Evolutionary conservation across 2,113 vertebrate genomes (phyloP).

Genomic region (Carlito syrichta): DNA sequence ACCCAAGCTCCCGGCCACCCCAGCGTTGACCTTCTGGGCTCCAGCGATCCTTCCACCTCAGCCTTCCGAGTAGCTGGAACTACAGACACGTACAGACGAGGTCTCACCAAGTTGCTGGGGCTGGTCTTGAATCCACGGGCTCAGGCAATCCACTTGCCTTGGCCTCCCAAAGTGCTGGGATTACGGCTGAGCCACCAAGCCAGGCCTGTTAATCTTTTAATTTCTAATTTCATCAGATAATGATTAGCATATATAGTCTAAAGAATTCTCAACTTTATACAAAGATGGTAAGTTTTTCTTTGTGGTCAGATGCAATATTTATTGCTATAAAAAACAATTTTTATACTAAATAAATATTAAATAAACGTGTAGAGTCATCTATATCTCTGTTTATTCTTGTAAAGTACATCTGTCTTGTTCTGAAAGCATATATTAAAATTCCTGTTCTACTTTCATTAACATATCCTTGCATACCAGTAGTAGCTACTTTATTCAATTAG

Average conservation of each 20-base stretch:
- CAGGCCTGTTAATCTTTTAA: too few species aligned
- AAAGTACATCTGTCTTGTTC: not conserved
- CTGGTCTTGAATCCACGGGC: too few species aligned
- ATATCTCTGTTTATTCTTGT: not conserved
- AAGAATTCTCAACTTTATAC: not conserved
- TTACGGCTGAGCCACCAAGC: too few species aligned
- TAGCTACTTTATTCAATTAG: not conserved
- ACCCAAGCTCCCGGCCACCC: too few species aligned
- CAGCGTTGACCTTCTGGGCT: too few species aligned
- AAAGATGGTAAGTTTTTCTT: not conserved
- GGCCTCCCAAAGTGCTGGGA: too few species aligned
- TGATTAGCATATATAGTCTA: not conserved
- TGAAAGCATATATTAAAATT: not conserved
- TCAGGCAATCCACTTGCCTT: too few species aligned
- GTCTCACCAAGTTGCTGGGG: too few species aligned
- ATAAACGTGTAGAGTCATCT: not conserved
- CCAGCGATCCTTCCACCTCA: too few species aligned
- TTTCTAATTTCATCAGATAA: not conserved
- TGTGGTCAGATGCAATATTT: not conserved
- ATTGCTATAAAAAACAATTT: not conserved
- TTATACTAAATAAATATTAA: not conserved
- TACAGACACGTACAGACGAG: too few species aligned
- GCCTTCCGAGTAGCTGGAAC: too few species aligned
- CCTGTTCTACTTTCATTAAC: not conserved
- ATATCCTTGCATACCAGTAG: not conserved